Evolutionary conservation across 2,113 vertebrate species (phyloP).

Genomic region (Oncorhynchus masou): DNA sequence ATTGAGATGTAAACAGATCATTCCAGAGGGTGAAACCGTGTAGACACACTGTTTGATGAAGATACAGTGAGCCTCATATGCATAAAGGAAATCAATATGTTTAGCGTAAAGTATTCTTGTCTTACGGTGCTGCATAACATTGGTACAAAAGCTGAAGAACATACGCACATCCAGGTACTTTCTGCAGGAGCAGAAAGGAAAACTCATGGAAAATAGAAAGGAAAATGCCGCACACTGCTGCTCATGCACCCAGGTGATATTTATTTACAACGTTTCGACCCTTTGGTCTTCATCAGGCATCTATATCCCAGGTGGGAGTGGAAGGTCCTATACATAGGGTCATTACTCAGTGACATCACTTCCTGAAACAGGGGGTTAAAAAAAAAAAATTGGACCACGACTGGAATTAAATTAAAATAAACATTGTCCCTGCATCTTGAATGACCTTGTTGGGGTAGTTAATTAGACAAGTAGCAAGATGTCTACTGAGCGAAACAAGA

Average conservation of each 20-base stretch:
- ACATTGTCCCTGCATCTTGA: background rate
- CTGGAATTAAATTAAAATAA: background rate
- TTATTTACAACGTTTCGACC: too few relatives aligned
- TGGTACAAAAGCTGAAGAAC: too few relatives aligned
- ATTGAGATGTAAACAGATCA: background rate
- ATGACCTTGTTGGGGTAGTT: background rate
- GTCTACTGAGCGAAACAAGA: background rate
- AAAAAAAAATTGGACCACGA: background rate
- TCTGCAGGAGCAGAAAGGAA: too few relatives aligned
- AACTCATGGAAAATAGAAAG: too few relatives aligned
- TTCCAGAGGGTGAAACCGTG: background rate
- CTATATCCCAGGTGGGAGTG: too few relatives aligned
- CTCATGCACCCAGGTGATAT: too few relatives aligned
- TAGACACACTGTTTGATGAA: conserved; percentile 4
- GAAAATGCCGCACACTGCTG: too few relatives aligned
- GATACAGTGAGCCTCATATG: conserved; percentile 11
- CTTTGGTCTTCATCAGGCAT: too few relatives aligned
- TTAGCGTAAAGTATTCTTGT: background rate
- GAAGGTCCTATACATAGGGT: too few relatives aligned
- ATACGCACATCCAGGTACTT: too few relatives aligned
- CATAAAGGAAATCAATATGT: conserved; percentile 34
- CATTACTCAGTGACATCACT: too few relatives aligned
- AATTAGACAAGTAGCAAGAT: background rate
- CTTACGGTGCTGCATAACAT: background rate
- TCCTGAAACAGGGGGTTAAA: too few relatives aligned